phyloP scores from a whole-genome alignment of 2,113 vertebrate species.

The Halcyon senegalensis region DNA sequence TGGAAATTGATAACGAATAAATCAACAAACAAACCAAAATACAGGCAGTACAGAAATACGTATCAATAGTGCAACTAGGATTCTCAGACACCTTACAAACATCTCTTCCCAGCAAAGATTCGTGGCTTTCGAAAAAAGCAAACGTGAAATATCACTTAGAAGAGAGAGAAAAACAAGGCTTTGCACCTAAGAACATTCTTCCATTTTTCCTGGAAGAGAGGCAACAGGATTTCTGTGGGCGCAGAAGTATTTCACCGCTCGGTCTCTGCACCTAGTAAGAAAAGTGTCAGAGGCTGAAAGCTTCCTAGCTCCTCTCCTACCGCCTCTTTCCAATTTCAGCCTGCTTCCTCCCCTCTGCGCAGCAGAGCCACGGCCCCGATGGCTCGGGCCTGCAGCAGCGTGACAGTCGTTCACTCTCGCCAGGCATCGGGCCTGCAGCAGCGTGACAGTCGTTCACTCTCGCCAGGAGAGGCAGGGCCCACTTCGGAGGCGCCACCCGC shows the following conservation, averaged over 20 bases:
- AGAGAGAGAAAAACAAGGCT: not conserved
- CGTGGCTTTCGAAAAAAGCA: not conserved
- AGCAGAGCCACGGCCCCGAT: accelerated
- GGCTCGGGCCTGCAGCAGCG: not conserved
- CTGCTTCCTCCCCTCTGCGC: not conserved
- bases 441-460: accelerated
- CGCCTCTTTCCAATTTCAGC: not conserved
- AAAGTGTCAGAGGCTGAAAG: not conserved
- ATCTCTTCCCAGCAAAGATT: not conserved
- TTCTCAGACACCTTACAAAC: not conserved
- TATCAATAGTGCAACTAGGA: not conserved
- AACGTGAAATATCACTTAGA: not conserved
- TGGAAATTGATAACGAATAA: not conserved
- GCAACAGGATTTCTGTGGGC: not conserved
- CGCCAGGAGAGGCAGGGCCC: not conserved
- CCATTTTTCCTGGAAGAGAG: not conserved
- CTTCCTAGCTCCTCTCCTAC: not conserved
- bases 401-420: accelerated
- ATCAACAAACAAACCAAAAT: not conserved
- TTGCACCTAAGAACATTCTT: not conserved
- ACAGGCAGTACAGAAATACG: not conserved
- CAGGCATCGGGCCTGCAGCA: not conserved
- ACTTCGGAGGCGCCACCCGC: not conserved
- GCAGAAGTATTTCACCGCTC: not conserved
- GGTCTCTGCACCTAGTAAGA: not conserved